Base-by-base conservation (phyloP, 2,797 vertebrate species). In the Babyrousa celebensis region DNA sequence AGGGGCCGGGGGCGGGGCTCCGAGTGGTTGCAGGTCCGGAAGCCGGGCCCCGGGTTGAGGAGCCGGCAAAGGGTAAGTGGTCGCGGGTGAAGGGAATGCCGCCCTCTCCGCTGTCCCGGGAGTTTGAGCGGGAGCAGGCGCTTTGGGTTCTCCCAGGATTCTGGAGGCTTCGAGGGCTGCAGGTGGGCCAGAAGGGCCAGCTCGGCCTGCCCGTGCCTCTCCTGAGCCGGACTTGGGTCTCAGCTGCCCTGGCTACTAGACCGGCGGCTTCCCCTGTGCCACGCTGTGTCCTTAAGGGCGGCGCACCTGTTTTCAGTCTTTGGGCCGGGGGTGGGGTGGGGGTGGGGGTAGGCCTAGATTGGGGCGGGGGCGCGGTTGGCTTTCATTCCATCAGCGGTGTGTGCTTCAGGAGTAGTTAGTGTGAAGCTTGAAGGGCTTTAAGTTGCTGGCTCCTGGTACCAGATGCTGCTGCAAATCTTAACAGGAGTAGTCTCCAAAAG, bases 1-100 rank as follows among this genome's bases (percentile, higher is more conserved):
- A 40, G 84, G 67, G 58, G 40, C 12, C 17, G 68, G 79, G 94
- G 97, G 89, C 83, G 90, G 97, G 91, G 94, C 84, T 75, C 48
- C 16, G 48, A 70, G 36, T 40, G 85, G 63, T 32, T 56, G 72
- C 74, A 20, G 89, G 93, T 93, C 90, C 85, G 90, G 96, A 96
- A 97, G 96, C 90, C 0, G 58, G 79, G 90, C 43, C 86, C 27
- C 16, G 89, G 32, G 95, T 90, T 90, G 80, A 84, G 70, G 48
- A 86, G 67, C 87, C 1, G 27, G 58, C 60, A 3, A 62, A 48
- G 92, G 68, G 92, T 48, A 85, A 79, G 95, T 94, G 92, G 77
- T 89, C 65, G 5, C 60, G 0, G 18, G 67, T 29, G 80, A 27
- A 68, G 68, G 32, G 70, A 63, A 29, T 6, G 54, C 77, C 1